Conservation (phyloP, 2,113 vertebrate species). For the Carollia perspicillata region DNA sequence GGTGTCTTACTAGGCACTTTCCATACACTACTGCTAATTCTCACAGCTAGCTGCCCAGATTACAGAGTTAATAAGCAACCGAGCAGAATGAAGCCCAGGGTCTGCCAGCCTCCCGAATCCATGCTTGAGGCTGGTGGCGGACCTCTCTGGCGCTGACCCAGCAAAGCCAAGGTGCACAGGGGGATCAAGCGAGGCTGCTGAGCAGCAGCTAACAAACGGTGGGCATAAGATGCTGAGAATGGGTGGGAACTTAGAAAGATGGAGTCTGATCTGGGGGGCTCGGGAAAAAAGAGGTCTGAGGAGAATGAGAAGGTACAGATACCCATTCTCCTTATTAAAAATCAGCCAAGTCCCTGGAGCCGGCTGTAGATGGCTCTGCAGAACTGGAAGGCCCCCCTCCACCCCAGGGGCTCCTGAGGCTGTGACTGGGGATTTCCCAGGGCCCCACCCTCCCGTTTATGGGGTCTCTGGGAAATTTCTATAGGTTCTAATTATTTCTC, state of each 20-base stretch:
- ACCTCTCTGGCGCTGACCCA: neutral
- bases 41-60: neutral
- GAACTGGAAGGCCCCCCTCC: neutral
- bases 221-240: neutral
- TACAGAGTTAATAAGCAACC: neutral
- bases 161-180: neutral
- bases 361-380: neutral
- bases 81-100: neutral
- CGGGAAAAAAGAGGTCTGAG: neutral
- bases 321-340: neutral
- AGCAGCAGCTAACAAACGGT: neutral
- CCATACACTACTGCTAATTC: neutral
- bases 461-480: neutral
- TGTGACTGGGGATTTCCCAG: neutral
- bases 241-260: neutral
- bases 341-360: neutral
- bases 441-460: neutral
- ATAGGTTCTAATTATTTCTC: neutral
- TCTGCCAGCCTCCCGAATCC: neutral
- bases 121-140: neutral
- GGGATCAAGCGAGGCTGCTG: neutral
- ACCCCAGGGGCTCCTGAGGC: neutral
- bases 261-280: neutral
- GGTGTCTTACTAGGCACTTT: neutral
- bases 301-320: neutral